These are phyloP conservation scores for Callithrix jacchus DNA, from an alignment of 2,113 vertebrate species.

Conservation along the genomic window DNA sequence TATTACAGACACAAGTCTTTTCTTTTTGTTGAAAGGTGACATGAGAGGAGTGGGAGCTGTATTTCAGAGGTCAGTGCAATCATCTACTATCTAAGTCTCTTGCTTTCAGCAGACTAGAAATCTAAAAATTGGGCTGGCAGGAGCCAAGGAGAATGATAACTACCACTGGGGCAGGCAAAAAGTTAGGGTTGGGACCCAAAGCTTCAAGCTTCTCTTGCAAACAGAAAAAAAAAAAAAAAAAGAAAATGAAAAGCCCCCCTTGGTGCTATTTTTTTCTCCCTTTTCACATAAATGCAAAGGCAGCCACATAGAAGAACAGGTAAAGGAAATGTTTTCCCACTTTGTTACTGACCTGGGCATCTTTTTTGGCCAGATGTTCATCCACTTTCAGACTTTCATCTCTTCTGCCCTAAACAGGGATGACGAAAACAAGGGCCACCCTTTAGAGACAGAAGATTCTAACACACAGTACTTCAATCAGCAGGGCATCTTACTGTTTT, in stretches of 20 bases:
- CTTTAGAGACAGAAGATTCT: background rate
- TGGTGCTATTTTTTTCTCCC: background rate
- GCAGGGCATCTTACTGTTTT: background rate
- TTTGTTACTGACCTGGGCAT: slow-evolving; percentile 84
- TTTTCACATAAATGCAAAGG: background rate
- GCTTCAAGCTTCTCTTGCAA: background rate
- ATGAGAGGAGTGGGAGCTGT: background rate
- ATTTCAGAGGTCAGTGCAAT: background rate
- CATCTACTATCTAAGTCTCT: background rate
- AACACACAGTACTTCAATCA: background rate
- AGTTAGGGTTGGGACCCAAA: too few relatives aligned
- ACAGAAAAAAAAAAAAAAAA: background rate
- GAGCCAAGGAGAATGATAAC: background rate
- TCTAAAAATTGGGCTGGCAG: background rate
- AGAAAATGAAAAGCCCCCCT: background rate
- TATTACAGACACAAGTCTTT: background rate
- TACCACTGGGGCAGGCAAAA: background rate
- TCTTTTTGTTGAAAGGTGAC: background rate
- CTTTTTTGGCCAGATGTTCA: slow-evolving; percentile 85
- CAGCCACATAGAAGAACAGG: background rate
- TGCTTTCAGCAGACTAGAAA: background rate
- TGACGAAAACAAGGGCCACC: background rate
- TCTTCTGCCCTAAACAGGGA: slow-evolving; percentile 83
- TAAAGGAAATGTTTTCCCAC: background rate
- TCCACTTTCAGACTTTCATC: slow-evolving; percentile 85